Conservation (phyloP, 2,797 vertebrate genomes). For the Strix occidentalis region DNA sequence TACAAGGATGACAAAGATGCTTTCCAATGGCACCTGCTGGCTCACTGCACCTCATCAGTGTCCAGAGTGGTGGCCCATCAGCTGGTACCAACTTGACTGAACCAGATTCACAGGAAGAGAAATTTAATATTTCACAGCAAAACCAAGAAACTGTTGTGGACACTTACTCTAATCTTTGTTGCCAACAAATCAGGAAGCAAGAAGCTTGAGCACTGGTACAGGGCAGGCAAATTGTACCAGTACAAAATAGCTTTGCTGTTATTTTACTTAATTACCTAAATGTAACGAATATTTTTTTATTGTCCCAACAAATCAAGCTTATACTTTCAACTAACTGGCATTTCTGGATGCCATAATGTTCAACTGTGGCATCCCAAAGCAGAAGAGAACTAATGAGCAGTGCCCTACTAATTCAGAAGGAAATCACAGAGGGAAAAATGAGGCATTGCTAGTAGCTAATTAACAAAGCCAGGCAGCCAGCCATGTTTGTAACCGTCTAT, state of each 20-base stretch:
- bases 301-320: constrained; percentile 12
- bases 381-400: neutral
- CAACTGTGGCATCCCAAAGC: constrained; percentile 4
- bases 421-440: neutral
- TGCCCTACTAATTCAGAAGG: neutral
- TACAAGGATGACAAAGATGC: neutral
- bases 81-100: neutral
- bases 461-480: constrained; percentile 39
- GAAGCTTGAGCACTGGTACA: neutral
- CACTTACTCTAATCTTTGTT: neutral
- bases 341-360: neutral
- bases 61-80: neutral
- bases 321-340: neutral
- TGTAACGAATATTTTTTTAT: neutral
- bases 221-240: neutral
- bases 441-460: constrained; percentile 32
- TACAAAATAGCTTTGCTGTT: constrained; percentile 15
- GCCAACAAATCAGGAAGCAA: neutral
- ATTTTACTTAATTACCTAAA: constrained; percentile 33
- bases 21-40: neutral
- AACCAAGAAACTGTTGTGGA: neutral
- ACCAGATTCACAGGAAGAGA: neutral
- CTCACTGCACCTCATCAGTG: neutral
- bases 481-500: neutral
- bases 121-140: neutral